phyloP scores from a whole-genome alignment of 1,140 invertebrate genomes.

The Caerostris extrusa region DNA sequence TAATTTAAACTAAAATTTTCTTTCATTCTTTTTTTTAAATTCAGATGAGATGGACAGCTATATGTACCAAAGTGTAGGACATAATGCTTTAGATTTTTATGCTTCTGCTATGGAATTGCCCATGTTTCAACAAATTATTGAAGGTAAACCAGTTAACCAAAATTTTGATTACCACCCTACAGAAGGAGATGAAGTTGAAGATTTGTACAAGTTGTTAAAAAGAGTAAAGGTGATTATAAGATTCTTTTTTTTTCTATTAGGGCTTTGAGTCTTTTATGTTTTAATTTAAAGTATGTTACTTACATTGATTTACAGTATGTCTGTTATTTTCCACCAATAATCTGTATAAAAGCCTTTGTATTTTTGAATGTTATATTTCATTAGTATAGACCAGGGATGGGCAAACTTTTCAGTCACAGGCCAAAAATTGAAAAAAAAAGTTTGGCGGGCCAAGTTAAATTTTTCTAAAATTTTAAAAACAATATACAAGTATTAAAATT shows the following conservation, averaged over 20 bases:
- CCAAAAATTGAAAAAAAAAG: no score
- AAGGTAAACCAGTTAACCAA: constrained; percentile 89
- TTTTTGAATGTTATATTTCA: no score
- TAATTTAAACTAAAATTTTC: not conserved
- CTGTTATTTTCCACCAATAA: no score
- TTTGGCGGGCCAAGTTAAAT: no score
- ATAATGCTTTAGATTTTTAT: constrained; percentile 95
- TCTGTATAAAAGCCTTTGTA: no score
- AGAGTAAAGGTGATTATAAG: constrained; percentile 88
- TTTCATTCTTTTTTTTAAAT: not conserved
- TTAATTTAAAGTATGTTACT: constrained; percentile 1
- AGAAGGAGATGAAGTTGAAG: constrained; percentile 98
- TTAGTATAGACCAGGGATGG: no score
- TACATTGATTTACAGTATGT: no score
- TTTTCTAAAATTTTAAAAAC: no score
- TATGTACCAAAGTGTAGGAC: constrained; percentile 99
- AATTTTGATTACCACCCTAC: constrained; percentile 92
- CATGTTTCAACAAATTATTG: constrained; percentile 89
- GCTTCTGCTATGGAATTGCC: constrained; percentile 96
- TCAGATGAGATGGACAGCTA: constrained; percentile 98
- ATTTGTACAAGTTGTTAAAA: constrained; percentile 92
- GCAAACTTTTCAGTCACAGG: no score
- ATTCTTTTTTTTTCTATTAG: not conserved
- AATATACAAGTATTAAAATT: no score
- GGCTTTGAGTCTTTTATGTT: not conserved